Base-by-base conservation (phyloP, 2,113 vertebrate genomes). In the Sialia sialis region DNA sequence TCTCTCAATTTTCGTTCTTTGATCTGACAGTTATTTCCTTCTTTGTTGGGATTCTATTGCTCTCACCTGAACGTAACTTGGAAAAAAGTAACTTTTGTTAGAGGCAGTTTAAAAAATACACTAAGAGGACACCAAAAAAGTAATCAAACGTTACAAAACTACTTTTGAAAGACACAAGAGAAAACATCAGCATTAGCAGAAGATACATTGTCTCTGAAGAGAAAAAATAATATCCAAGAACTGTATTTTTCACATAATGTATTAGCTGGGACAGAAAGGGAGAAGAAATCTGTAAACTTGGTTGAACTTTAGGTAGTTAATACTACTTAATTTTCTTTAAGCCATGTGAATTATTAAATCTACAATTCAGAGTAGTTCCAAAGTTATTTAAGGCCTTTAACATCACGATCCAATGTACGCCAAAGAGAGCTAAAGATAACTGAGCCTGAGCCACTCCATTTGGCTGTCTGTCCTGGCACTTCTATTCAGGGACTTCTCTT, bases 301-400 rank as follows among this genome's bases (percentile, higher is more conserved):
- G 66, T 75, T 79, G 52, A 93, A 77, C 32, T 90, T 85, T 4
- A 22, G 23, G 41, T 74, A 83, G 34, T 67, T 80, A 90, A 73
- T n/a, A 55, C 8, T 34, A 69, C 27, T 64, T 85, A 74, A 87
- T 74, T 94, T 86, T 87, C 51, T 76, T 82, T 86, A 77, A 90
- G 55, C 21, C 59, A 74, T 10, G n/a, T 93, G 51, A 90, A 66
- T 82, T 48, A 44, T 92, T 87, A 66, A 79, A 77, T 79, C 49
- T 76, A 48, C 34, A 85, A 56, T 54, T 91, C 62, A 93, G 29
- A 75, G 52, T 10, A 72, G 69, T 80, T 91, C 18, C 27, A 64
- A 79, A 91, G 67, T 85, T 94, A 93, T 83, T 88, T 88, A 76
- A 84, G 75, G 67, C 55, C 72, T 88, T 84, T 76, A 93, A 80